A percentile compares a stretch with the other conserved stretches of the same genome.
Evolutionary conservation across 2,888 invertebrate genomes (phyloP).

Genomic region (Pasiphila rectangulata): DNA sequence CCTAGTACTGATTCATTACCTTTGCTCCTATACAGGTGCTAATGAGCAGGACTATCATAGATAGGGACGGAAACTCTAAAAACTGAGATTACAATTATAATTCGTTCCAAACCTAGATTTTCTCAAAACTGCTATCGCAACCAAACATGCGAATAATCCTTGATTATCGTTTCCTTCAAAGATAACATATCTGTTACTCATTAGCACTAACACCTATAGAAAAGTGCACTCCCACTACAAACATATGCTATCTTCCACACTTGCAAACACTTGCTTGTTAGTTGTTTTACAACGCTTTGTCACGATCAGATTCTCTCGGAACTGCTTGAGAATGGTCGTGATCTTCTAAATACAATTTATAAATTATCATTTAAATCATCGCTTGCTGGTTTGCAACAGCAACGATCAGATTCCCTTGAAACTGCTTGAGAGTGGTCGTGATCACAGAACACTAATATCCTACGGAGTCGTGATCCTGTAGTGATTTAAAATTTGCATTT

Average conservation of each 20-base stretch:
- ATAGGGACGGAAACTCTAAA: too few species aligned
- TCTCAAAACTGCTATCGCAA: neutral
- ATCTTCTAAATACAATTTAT: too few species aligned
- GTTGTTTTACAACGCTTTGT: too few species aligned
- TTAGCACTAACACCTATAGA: slow-evolving; percentile 40
- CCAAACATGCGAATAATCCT: neutral
- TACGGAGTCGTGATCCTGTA: neutral
- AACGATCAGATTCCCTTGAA: slow-evolving; percentile 5
- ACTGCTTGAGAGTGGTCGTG: neutral
- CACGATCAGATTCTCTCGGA: too few species aligned
- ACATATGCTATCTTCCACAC: slow-evolving; percentile 4
- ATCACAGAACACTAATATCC: too few species aligned
- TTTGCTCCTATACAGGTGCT: too few species aligned
- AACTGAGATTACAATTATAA: too few species aligned
- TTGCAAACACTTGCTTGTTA: too few species aligned
- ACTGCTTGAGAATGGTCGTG: too few species aligned
- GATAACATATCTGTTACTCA: slow-evolving; percentile 33
- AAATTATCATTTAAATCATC: too few species aligned
- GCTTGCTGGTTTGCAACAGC: neutral
- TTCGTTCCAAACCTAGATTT: neutral
- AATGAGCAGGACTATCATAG: too few species aligned
- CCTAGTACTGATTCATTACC: too few species aligned
- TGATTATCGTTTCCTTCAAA: slow-evolving; percentile 10
- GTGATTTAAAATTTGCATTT: neutral
- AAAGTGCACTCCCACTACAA: slow-evolving; percentile 22